Percentiles rank a stretch among this genome's conserved stretches.
Conservation (phyloP, 2,113 vertebrate genomes). For the Aspidoscelis tigris region DNA sequence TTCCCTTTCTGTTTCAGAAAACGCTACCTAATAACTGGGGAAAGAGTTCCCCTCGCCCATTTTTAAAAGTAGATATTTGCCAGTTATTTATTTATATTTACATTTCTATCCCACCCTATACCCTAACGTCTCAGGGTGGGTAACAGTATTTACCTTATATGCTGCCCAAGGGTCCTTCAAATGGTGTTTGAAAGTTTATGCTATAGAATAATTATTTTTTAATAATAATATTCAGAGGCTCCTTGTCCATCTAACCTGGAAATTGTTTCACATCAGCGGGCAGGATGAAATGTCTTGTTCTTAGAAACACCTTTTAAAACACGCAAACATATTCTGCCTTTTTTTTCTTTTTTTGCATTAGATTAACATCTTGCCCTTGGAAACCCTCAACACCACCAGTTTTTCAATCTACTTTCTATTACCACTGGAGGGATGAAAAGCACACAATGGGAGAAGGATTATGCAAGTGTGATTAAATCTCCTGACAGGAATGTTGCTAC, state of each 20-base stretch:
- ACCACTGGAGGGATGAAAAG: constrained; percentile 8
- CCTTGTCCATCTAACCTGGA: neutral
- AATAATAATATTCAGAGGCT: neutral
- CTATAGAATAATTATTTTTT: constrained; percentile 4
- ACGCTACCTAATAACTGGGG: too few species aligned
- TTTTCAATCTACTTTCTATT: constrained; percentile 6
- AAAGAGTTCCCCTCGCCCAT: too few species aligned
- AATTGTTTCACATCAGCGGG: neutral
- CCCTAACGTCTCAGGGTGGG: too few species aligned
- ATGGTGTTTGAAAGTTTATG: accelerated
- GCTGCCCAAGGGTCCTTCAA: neutral
- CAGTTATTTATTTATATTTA: too few species aligned
- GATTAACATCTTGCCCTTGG: constrained; percentile 24
- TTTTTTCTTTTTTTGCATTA: accelerated
- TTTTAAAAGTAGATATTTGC: too few species aligned
- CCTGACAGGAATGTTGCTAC: constrained; percentile 1
- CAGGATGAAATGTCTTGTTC: neutral
- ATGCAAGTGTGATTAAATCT: constrained; percentile 39
- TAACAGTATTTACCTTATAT: too few species aligned
- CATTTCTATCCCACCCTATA: too few species aligned
- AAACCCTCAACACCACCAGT: constrained; percentile 12
- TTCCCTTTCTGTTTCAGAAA: too few species aligned
- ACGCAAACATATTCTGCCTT: neutral
- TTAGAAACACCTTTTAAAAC: constrained; percentile 20
- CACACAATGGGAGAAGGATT: neutral